Percentiles rank a stretch among this genome's conserved stretches.
Conservation (phyloP, 2,113 vertebrate genomes). For the Noturus placidus region DNA sequence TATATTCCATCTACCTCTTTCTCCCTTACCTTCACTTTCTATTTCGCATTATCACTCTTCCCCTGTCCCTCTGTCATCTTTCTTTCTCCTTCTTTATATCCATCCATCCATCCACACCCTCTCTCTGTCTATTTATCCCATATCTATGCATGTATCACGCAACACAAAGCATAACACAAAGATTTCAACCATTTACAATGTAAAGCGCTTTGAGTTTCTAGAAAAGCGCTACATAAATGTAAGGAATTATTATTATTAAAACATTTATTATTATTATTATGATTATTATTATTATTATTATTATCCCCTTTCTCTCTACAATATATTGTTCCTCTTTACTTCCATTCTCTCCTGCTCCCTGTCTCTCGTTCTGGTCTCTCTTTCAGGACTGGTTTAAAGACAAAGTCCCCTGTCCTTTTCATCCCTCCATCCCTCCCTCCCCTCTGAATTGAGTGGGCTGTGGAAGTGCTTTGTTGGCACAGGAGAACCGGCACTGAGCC, state of each 20-base stretch:
- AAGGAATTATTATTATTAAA: too few relatives aligned
- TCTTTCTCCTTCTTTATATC: neutral
- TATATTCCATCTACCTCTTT: neutral
- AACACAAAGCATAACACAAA: neutral
- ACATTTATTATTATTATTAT: too few relatives aligned
- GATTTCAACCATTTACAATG: too few relatives aligned
- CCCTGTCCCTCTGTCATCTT: neutral
- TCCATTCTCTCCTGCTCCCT: neutral
- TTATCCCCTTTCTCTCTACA: neutral
- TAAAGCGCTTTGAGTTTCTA: too few relatives aligned
- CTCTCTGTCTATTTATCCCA: neutral
- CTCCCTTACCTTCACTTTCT: neutral
- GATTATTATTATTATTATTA: too few relatives aligned
- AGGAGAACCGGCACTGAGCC: conserved; percentile 56
- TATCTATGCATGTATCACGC: neutral
- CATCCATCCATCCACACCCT: neutral
- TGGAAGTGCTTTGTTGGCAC: conserved; percentile 62
- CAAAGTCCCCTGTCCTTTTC: neutral
- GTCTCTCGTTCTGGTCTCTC: neutral
- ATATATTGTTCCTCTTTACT: conserved; percentile 16
- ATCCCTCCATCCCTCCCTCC: conserved; percentile 13
- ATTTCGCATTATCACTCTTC: neutral
- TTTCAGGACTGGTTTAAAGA: neutral
- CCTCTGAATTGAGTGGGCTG: conserved; percentile 59
- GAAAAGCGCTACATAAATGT: too few relatives aligned